Percentiles rank a stretch among this genome's conserved stretches.
phyloP scores from a whole-genome alignment of 2,113 vertebrate genomes.

The Sturnira hondurensis region DNA sequence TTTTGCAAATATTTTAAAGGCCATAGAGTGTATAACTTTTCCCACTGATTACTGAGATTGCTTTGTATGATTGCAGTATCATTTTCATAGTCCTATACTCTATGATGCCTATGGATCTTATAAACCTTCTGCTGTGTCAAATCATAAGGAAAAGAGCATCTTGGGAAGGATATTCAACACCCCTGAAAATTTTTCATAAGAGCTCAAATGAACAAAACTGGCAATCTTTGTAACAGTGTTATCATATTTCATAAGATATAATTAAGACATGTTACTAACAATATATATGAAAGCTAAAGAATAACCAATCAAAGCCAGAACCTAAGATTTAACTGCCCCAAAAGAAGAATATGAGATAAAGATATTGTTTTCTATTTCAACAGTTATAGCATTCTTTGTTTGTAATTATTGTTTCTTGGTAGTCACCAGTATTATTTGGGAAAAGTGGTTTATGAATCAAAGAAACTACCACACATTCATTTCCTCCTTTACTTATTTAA shows the following conservation, averaged over 20 bases:
- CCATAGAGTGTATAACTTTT: neutral
- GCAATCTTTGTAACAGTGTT: neutral
- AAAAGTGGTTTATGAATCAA: neutral
- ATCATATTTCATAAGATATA: neutral
- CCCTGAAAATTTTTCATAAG: neutral
- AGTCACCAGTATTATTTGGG: neutral
- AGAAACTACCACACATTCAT: neutral
- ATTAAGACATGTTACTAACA: neutral
- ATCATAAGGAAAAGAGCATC: neutral
- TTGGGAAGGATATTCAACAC: neutral
- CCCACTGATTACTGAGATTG: neutral
- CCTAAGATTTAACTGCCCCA: neutral
- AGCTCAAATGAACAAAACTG: neutral
- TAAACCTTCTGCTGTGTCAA: neutral
- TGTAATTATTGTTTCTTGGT: neutral
- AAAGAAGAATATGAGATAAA: neutral
- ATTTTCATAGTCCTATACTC: neutral
- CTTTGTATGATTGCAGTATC: neutral
- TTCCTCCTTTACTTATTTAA: neutral
- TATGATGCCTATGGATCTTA: accelerated
- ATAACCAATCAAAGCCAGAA: neutral
- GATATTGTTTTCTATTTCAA: neutral
- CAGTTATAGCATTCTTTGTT: neutral
- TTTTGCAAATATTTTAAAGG: neutral
- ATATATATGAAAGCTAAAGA: neutral